Base-by-base conservation (phyloP, 2,888 invertebrate genomes). In the Lasius fuliginosus region DNA sequence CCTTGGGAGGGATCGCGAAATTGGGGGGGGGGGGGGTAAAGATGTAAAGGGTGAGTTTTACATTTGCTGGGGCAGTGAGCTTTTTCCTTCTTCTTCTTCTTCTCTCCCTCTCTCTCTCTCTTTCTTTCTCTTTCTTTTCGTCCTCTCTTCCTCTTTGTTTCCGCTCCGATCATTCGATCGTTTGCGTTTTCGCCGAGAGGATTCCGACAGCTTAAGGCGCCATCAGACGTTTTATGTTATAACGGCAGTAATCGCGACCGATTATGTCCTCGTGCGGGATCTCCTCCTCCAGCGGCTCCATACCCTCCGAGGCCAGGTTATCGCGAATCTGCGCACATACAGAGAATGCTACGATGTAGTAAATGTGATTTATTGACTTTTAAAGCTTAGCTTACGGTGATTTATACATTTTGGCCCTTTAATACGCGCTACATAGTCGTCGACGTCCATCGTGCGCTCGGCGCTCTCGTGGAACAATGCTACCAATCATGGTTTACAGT, bases 241-340 rank as follows among this genome's bases (percentile, higher is more conserved):
- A 96, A 88, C 96, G 96, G 92, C 96, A 96, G 93, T 96, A 96
- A 90, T 96, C 95, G 91, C 96, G 95, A 87, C 96, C 96, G 94
- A 96, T 95, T 91, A 96, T 95, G 92, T 96, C 96, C 92, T 96
- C 95, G 86, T 95, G 95, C 87, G 96, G 96, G 93, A 96, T 96
- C 92, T 95, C 95, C 90, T 96, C 96, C 93, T 96, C 96, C 90
- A 96, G 94, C 40, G 96, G 96, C 88, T 95, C 95, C 91, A 96
- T 95, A 82, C 96, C 96, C 85, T 96, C 95, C 79, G 95, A 95
- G 87, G 95, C 96, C 95, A 96, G 95, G 90, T 95, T 95, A 95
- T 96, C 96, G 90, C 96, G 95, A 88, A 96, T 95, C 96, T 96
- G 92, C 5, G 71, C 75, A 83, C 27, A 83, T 33, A 83, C 30